A percentile compares a stretch with the other conserved stretches of the same genome.
Conservation (phyloP, 1,140 invertebrate species). For the Ostrea denselamellosa region DNA sequence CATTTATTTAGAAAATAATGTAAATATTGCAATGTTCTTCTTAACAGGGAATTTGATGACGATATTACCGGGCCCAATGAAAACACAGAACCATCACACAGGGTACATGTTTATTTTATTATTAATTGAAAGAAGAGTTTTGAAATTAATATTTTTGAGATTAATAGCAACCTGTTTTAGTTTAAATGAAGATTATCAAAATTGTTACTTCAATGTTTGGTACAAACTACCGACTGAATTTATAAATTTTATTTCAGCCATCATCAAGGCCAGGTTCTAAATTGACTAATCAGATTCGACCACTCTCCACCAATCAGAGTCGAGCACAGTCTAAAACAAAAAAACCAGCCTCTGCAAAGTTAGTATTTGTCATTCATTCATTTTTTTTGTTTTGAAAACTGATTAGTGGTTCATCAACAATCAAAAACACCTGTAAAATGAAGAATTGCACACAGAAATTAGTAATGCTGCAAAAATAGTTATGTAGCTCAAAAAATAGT, state of each 20-base stretch:
- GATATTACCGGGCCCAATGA: constrained; percentile 63
- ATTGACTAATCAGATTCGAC: constrained; percentile 58
- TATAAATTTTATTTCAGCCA: constrained; percentile 43
- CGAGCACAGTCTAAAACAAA: constrained; percentile 62
- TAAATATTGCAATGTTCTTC: neutral
- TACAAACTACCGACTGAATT: too few relatives aligned
- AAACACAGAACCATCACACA: constrained; percentile 51
- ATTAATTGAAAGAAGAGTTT: neutral
- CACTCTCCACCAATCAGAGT: constrained; percentile 44
- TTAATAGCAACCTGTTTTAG: too few relatives aligned
- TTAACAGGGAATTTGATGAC: constrained; percentile 69
- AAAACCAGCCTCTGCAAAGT: constrained; percentile 64
- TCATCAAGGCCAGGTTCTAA: constrained; percentile 55
- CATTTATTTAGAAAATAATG: too few relatives aligned
- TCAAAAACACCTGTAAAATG: too few relatives aligned
- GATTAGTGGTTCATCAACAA: too few relatives aligned
- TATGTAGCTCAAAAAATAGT: too few relatives aligned
- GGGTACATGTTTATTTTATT: constrained; percentile 42
- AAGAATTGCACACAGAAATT: too few relatives aligned
- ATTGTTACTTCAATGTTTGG: too few relatives aligned
- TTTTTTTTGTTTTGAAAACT: too few relatives aligned
- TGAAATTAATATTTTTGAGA: too few relatives aligned
- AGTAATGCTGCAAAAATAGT: too few relatives aligned
- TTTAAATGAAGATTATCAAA: too few relatives aligned
- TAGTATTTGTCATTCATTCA: constrained; percentile 34